Base-by-base conservation (phyloP, 2,797 vertebrate genomes). In the Pseudopleuronectes americanus region DNA sequence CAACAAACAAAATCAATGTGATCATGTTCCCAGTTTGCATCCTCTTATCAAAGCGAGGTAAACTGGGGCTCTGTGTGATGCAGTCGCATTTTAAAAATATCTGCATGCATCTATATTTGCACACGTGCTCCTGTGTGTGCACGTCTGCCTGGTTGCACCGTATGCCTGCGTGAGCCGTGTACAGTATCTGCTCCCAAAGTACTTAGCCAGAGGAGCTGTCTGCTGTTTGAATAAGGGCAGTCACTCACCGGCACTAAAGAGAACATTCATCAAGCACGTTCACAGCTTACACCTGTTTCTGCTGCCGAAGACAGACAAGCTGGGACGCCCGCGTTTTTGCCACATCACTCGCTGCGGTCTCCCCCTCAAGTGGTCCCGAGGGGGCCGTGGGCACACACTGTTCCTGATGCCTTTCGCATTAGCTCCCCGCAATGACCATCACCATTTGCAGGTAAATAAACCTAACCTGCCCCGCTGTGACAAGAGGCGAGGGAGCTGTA, bases 161-260 rank as follows among this genome's bases (percentile, higher is more conserved):
- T 58, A 66, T 62, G 71, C 76, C 73, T 71, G 71, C 61, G 67
- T 83, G 78, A 88, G 77, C 69, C 87, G 85, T 90, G 81, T 88
- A 90, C 88, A 90, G 87, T 92, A 86, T 87, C 83, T 80, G 76
- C 84, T 89, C 85, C 61, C 64, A 19, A 69, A 83, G 80, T 85
- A 85, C 85, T 92, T 88, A 81, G 84, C 89, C 77, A 80, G 87
- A 90, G 89, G 85, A 89, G 84, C 87, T 90, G 88, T 92, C 89
- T 85, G 76, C 87, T 76, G 88, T 87, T 83, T 87, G 90, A 91
- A 90, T 92, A 90, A 90, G 90, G 84, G 87, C 85, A 90, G 89
- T 92, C 93, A 92, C 91, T 94, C 91, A 93, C 76, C 49, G 74
- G 87, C 88, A 88, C 93, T 94, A 92, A 89, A 89, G 86, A 90